A percentile compares a stretch with the other conserved stretches of the same genome.
phyloP scores from a whole-genome alignment of 2,888 invertebrate species.

The Pyralis farinalis region DNA sequence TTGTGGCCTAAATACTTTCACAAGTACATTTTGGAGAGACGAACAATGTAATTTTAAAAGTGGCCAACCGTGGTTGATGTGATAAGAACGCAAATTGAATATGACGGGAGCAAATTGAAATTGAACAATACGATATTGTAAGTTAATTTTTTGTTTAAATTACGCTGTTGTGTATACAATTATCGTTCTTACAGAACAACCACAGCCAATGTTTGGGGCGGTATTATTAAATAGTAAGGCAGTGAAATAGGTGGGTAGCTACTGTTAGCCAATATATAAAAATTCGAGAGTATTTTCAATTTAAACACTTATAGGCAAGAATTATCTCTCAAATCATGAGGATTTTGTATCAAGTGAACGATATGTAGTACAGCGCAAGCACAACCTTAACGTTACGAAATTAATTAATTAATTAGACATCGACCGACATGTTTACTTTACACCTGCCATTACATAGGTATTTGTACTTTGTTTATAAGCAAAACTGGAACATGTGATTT shows the following conservation, averaged over 20 bases:
- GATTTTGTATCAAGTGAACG: conserved; percentile 34
- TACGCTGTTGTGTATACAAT: neutral
- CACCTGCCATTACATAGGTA: conserved; percentile 37
- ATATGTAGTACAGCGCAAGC: conserved; percentile 61
- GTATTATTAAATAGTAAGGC: conserved; percentile 25
- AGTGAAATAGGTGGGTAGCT: conserved; percentile 38
- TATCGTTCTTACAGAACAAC: conserved; percentile 5
- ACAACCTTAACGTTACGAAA: conserved; percentile 48
- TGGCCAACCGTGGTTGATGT: conserved; percentile 4
- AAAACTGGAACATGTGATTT: conserved; percentile 22
- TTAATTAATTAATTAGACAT: conserved; percentile 22
- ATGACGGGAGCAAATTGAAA: too few species aligned
- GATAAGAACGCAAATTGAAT: conserved; percentile 5
- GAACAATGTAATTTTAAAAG: too few species aligned
- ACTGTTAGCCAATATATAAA: conserved; percentile 29
- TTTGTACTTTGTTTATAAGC: conserved; percentile 69
- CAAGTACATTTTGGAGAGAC: too few species aligned
- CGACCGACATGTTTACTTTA: conserved; percentile 33
- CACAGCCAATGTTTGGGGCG: conserved; percentile 11
- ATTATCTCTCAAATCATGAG: conserved; percentile 20
- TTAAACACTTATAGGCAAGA: conserved; percentile 46
- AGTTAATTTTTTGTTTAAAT: too few species aligned
- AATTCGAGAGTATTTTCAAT: conserved; percentile 43
- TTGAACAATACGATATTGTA: too few species aligned
- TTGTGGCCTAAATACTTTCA: too few species aligned